Percentiles rank a stretch among this genome's conserved stretches.
phyloP scores from a whole-genome alignment of 2,888 invertebrate species.

The Luperina testacea region DNA sequence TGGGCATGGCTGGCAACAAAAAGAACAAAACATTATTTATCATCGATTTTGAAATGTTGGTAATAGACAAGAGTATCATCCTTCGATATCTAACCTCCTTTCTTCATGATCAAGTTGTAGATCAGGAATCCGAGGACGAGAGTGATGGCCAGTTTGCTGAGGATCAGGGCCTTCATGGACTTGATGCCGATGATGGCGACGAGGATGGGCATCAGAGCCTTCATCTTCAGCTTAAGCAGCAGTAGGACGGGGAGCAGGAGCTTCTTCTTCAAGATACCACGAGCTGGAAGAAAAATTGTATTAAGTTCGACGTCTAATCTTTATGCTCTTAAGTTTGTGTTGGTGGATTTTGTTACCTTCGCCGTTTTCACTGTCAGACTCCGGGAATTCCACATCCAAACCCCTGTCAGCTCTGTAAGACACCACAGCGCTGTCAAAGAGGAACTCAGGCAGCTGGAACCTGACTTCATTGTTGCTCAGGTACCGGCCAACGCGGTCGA shows the following conservation, averaged over 20 bases:
- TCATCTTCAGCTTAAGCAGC: constrained; percentile 95
- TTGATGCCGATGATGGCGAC: constrained; percentile 94
- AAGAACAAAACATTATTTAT: constrained; percentile 27
- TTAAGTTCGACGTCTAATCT: constrained; percentile 30
- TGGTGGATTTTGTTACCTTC: constrained; percentile 84
- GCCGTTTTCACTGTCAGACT: constrained; percentile 86
- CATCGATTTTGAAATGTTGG: not conserved
- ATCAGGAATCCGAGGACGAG: constrained; percentile 95
- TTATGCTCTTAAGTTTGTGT: not conserved
- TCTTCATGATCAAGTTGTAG: constrained; percentile 93
- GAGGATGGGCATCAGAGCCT: constrained; percentile 95
- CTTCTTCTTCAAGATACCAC: constrained; percentile 95
- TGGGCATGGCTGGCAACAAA: constrained; percentile 91
- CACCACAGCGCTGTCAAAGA: constrained; percentile 92
- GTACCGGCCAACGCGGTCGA: constrained; percentile 92
- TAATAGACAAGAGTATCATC: not conserved
- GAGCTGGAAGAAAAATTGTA: constrained; percentile 88
- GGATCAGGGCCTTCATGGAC: constrained; percentile 95
- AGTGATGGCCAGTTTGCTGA: constrained; percentile 95
- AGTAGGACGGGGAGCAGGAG: constrained; percentile 94
- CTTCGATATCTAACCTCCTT: constrained; percentile 90
- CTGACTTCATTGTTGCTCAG: constrained; percentile 94
- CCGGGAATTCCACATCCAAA: constrained; percentile 91
- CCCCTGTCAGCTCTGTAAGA: constrained; percentile 92
- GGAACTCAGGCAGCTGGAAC: constrained; percentile 92